These are phyloP conservation scores for Pseudachorutes palmiensis DNA, from an alignment of 1,140 invertebrate genomes.

Conservation along the genomic window DNA sequence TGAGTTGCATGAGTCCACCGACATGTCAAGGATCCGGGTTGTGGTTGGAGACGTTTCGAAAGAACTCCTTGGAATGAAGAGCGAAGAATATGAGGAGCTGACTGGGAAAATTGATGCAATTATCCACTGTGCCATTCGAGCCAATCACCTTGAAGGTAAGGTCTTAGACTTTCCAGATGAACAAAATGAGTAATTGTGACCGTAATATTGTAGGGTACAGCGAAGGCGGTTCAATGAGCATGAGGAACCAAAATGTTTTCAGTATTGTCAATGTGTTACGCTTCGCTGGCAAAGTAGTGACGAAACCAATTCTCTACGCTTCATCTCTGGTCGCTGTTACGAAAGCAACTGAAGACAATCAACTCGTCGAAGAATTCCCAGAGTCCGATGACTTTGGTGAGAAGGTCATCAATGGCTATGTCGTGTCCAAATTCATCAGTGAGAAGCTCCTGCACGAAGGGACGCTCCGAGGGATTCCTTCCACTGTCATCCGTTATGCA, in stretches of 20 bases:
- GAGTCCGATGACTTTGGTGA: slow-evolving; percentile 5
- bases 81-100: slow-evolving; percentile 12
- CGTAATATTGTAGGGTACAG: slow-evolving; percentile 10
- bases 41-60: slow-evolving; percentile 13
- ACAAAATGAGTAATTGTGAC: no score
- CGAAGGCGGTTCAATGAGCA: neutral
- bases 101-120: slow-evolving; percentile 15
- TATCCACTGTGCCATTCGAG: slow-evolving; percentile 19
- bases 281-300: slow-evolving; percentile 13
- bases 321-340: slow-evolving; percentile 15
- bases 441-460: slow-evolving; percentile 24
- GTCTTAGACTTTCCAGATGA: no score
- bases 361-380: slow-evolving; percentile 19
- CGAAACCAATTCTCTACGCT: slow-evolving; percentile 19
- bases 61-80: slow-evolving; percentile 6
- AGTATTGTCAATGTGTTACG: slow-evolving; percentile 17
- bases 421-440: slow-evolving; percentile 17
- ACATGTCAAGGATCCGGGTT: neutral
- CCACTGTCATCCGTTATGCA: slow-evolving; percentile 19
- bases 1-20: neutral
- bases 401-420: slow-evolving; percentile 10
- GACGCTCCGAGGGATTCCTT: slow-evolving; percentile 9
- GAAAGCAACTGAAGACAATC: slow-evolving; percentile 6
- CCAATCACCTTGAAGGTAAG: slow-evolving; percentile 17
- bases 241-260: slow-evolving; percentile 17